phyloP scores from a whole-genome alignment of 2,888 invertebrate species.

The Acheta domesticus region DNA sequence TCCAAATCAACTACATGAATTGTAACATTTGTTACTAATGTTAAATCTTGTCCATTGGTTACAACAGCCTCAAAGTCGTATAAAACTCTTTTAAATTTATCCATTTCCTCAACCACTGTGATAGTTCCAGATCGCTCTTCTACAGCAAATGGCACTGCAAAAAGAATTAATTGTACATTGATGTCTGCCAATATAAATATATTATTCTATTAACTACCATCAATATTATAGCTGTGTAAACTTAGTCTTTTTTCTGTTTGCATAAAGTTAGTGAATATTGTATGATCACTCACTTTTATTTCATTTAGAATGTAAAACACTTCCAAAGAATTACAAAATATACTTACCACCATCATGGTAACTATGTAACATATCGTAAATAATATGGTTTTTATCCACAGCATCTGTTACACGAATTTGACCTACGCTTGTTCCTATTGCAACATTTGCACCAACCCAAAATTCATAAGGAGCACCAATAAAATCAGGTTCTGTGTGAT shows the following conservation, averaged over 20 bases:
- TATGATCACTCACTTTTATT: neutral
- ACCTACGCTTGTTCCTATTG: constrained; percentile 79
- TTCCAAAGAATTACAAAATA: neutral
- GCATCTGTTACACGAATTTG: constrained; percentile 75
- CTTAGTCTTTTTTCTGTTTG: too few species aligned
- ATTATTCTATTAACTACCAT: neutral
- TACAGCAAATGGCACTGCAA: constrained; percentile 83
- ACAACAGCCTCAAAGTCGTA: constrained; percentile 84
- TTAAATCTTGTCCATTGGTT: constrained; percentile 60
- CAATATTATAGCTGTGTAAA: too few species aligned
- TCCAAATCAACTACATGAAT: constrained; percentile 61
- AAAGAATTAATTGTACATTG: constrained; percentile 19
- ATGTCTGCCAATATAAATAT: neutral
- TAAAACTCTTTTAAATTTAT: constrained; percentile 62
- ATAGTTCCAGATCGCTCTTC: constrained; percentile 85
- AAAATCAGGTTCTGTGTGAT: constrained; percentile 67
- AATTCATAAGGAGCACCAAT: constrained; percentile 84
- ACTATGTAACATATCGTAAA: constrained; percentile 78
- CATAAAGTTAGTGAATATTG: too few species aligned
- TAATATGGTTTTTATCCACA: constrained; percentile 60
- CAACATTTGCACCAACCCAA: constrained; percentile 84
- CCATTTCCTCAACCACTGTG: constrained; percentile 73
- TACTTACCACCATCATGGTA: constrained; percentile 74
- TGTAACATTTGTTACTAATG: constrained; percentile 77
- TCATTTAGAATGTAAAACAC: neutral